phyloP scores from a whole-genome alignment of 2,888 invertebrate species.

The Orthosia gothica region DNA sequence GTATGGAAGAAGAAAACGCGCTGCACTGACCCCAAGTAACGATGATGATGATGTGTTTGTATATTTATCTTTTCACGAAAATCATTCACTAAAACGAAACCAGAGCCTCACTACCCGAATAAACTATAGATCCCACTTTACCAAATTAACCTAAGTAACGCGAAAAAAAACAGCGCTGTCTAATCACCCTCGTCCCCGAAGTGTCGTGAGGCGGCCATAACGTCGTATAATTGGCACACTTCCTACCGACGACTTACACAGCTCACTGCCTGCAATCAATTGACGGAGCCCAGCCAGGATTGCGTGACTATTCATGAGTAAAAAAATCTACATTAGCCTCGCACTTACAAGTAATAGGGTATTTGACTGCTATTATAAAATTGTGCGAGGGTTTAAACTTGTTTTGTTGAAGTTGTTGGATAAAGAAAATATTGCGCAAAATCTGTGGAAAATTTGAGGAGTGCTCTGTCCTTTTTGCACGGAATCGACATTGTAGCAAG shows the following conservation, averaged over 20 bases:
- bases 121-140: conserved; percentile 1
- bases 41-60: too few species aligned
- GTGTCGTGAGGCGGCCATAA: conserved; percentile 70
- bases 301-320: conserved; percentile 67
- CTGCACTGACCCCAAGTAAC: too few species aligned
- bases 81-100: neutral
- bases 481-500: neutral
- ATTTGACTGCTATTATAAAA: conserved; percentile 43
- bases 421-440: neutral
- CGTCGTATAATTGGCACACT: conserved; percentile 79
- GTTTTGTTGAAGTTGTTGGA: neutral
- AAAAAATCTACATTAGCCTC: conserved; percentile 63
- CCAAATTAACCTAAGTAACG: conserved; percentile 31
- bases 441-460: neutral
- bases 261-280: conserved; percentile 69
- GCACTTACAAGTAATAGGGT: conserved; percentile 58
- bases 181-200: conserved; percentile 68
- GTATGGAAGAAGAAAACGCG: too few species aligned
- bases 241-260: conserved; percentile 75
- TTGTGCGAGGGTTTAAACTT: conserved; percentile 6
- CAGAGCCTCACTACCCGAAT: neutral
- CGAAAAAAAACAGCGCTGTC: conserved; percentile 66
- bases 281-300: conserved; percentile 72
- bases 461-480: neutral
- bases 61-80: neutral